phyloP scores from a whole-genome alignment of 2,888 invertebrate species.

The Empis livida region DNA sequence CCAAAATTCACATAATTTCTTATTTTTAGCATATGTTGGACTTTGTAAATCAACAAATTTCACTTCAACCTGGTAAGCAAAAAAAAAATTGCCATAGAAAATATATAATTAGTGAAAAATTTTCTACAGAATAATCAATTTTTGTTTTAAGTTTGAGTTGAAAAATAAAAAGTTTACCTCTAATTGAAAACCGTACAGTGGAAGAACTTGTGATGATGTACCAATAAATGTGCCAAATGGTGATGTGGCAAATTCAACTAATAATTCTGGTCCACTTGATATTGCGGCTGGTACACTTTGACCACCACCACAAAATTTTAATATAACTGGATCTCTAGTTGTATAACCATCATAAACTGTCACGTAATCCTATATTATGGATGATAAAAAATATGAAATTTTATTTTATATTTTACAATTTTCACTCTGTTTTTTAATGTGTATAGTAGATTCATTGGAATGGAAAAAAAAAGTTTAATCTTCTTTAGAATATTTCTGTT shows the following conservation, averaged over 20 bases:
- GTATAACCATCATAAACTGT: constrained; percentile 82
- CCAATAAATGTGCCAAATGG: constrained; percentile 74
- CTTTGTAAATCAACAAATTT: constrained; percentile 74
- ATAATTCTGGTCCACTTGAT: constrained; percentile 75
- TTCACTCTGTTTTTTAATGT: neutral
- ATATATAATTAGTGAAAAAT: neutral
- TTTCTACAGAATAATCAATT: no score
- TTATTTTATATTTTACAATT: neutral
- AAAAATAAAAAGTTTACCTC: constrained; percentile 46
- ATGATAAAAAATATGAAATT: constrained; percentile 12
- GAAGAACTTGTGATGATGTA: constrained; percentile 62
- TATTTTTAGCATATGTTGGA: constrained; percentile 72
- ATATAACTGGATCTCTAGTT: constrained; percentile 71
- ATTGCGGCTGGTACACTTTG: constrained; percentile 74
- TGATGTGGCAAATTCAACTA: constrained; percentile 82
- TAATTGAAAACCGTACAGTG: constrained; percentile 77
- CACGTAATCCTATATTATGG: constrained; percentile 55
- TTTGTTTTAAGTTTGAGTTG: neutral
- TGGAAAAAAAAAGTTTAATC: neutral
- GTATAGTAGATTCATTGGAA: neutral
- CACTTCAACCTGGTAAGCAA: constrained; percentile 47
- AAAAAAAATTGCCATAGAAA: neutral
- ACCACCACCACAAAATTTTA: constrained; percentile 83
- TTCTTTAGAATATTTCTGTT: neutral
- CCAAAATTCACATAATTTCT: constrained; percentile 77